Percentiles rank a stretch among this genome's conserved stretches.
Conservation (phyloP, 1,140 invertebrate genomes). For the Micrasema longulum region DNA sequence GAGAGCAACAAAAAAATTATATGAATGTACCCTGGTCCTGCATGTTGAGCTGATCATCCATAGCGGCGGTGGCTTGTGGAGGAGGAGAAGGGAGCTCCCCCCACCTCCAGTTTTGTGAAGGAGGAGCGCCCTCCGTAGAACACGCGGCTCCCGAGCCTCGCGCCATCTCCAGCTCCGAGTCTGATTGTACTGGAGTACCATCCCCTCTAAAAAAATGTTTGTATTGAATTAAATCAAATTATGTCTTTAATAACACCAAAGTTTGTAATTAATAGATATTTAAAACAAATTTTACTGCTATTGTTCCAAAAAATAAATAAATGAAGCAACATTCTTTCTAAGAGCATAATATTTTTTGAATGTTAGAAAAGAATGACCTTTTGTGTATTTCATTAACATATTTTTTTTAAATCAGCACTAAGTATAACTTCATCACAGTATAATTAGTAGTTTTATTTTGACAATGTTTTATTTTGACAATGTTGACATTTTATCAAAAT, state of each 20-base stretch:
- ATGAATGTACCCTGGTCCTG: constrained; percentile 41
- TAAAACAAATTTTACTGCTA: too few relatives aligned
- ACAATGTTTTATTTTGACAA: too few relatives aligned
- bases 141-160: constrained; percentile 71
- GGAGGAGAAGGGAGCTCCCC: constrained; percentile 95
- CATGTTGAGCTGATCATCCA: constrained; percentile 35
- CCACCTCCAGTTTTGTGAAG: constrained; percentile 92
- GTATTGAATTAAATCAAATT: too few relatives aligned
- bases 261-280: background rate
- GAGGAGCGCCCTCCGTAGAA: constrained; percentile 65
- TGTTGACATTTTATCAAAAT: background rate
- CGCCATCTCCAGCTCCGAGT: constrained; percentile 91
- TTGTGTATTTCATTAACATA: too few relatives aligned
- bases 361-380: too few relatives aligned
- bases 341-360: too few relatives aligned
- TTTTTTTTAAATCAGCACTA: too few relatives aligned
- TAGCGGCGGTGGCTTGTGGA: constrained; percentile 59
- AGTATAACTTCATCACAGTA: too few relatives aligned
- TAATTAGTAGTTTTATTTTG: too few relatives aligned
- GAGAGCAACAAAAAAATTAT: too few relatives aligned
- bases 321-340: too few relatives aligned
- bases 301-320: too few relatives aligned
- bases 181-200: constrained; percentile 88
- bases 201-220: constrained; percentile 11
- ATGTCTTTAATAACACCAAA: background rate